A percentile compares a stretch with the other conserved stretches of the same genome.
These are phyloP conservation scores for Mercenaria mercenaria DNA, from an alignment of 1,140 invertebrate genomes.

Conservation along the genomic window DNA sequence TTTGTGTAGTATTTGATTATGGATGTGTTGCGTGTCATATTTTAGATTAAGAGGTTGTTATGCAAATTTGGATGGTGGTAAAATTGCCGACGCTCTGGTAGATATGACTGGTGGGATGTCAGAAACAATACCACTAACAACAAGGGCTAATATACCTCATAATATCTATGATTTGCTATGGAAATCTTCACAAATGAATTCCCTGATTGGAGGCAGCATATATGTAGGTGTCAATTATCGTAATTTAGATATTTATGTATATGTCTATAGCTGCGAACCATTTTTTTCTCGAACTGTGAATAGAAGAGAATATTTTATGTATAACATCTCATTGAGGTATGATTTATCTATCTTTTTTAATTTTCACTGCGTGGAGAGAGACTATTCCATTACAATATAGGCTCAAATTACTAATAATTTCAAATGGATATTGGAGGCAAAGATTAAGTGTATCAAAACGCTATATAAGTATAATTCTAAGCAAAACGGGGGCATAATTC, in stretches of 20 bases:
- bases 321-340: too few relatives aligned
- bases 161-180: slow-evolving; percentile 86
- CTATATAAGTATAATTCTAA: too few relatives aligned
- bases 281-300: not conserved
- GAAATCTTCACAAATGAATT: slow-evolving; percentile 86
- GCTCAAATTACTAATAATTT: too few relatives aligned
- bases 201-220: slow-evolving; percentile 87
- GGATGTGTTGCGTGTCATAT: not conserved
- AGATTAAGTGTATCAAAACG: too few relatives aligned
- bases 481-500: too few relatives aligned
- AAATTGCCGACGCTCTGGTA: slow-evolving; percentile 88
- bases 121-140: slow-evolving; percentile 87
- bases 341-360: too few relatives aligned
- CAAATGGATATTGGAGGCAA: too few relatives aligned
- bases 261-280: not conserved
- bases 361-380: too few relatives aligned
- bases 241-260: not conserved
- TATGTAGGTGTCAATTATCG: too few relatives aligned
- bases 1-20: too few relatives aligned
- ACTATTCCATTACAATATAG: too few relatives aligned
- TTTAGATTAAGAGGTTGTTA: slow-evolving; percentile 88
- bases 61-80: slow-evolving; percentile 88
- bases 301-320: not conserved
- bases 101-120: slow-evolving; percentile 89
- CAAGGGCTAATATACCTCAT: slow-evolving; percentile 79